A percentile compares a stretch with the other conserved stretches of the same genome.
phyloP scores from a whole-genome alignment of 2,888 invertebrate genomes.

The Dioctria linearis region DNA sequence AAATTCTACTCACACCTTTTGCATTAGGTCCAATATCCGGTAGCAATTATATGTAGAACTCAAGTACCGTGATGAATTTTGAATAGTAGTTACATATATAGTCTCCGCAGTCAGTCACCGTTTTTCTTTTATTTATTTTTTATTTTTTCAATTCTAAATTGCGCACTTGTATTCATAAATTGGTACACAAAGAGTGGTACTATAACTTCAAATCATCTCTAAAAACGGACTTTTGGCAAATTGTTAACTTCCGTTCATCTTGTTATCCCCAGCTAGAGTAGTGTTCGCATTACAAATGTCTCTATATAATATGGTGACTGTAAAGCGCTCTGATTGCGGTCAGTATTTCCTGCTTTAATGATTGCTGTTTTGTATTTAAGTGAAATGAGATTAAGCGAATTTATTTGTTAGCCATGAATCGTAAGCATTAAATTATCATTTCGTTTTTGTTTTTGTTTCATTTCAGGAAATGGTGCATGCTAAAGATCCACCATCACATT shows the following conservation, averaged over 20 bases:
- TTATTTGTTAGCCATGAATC: constrained; percentile 13
- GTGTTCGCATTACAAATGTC: constrained; percentile 4
- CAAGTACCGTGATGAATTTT: not conserved
- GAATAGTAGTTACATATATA: not conserved
- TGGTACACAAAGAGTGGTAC: constrained; percentile 20
- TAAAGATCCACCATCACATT: constrained; percentile 97
- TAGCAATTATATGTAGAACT: constrained; percentile 24
- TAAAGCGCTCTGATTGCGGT: constrained; percentile 43
- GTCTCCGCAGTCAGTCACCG: not conserved
- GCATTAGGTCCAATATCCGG: constrained; percentile 42
- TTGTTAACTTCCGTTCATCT: constrained; percentile 47
- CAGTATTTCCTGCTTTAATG: constrained; percentile 40
- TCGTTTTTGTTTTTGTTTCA: constrained; percentile 60
- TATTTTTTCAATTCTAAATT: not conserved
- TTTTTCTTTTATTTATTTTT: not conserved
- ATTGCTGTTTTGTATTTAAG: constrained; percentile 5
- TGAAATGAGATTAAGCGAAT: constrained; percentile 29
- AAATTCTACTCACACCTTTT: constrained; percentile 35
- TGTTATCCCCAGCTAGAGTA: constrained; percentile 10
- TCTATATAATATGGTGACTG: not conserved
- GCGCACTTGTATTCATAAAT: constrained; percentile 13
- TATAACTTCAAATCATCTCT: constrained; percentile 10
- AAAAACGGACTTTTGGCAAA: constrained; percentile 45
- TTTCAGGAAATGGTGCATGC: constrained; percentile 96
- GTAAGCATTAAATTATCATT: constrained; percentile 54